These are phyloP conservation scores for Erpobdella octoculata DNA, from an alignment of 2,888 invertebrate genomes.

Conservation along the genomic window DNA sequence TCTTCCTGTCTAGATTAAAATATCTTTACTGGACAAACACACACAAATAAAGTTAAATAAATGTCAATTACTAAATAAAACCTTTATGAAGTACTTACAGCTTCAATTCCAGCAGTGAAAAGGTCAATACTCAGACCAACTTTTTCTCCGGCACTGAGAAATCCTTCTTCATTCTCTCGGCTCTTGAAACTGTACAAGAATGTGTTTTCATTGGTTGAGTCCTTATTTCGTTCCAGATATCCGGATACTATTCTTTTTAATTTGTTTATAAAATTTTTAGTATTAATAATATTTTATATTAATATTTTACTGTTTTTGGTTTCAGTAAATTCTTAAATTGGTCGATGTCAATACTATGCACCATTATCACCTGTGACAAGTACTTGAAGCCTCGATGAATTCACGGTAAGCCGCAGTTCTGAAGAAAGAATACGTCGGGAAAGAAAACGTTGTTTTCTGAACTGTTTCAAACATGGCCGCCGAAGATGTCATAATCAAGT, in stretches of 20 bases:
- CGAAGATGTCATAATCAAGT: constrained; percentile 44
- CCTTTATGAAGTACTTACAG: too few relatives aligned
- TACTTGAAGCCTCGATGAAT: constrained; percentile 37
- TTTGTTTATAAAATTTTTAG: too few relatives aligned
- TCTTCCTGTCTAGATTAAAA: too few relatives aligned
- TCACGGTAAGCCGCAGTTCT: constrained; percentile 39
- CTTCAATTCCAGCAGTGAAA: constrained; percentile 37
- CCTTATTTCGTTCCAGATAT: too few relatives aligned
- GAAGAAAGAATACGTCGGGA: constrained; percentile 45
- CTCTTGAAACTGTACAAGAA: too few relatives aligned
- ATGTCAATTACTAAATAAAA: too few relatives aligned
- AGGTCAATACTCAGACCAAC: constrained; percentile 32
- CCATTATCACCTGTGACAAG: constrained; percentile 28
- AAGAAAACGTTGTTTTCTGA: constrained; percentile 44
- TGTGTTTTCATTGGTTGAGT: too few relatives aligned
- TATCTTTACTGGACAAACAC: too few relatives aligned
- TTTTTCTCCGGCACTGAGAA: constrained; percentile 26
- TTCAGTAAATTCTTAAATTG: not conserved
- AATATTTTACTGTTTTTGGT: not conserved
- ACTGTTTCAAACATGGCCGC: constrained; percentile 44
- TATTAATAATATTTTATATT: too few relatives aligned
- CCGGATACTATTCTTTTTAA: too few relatives aligned
- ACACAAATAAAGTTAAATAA: too few relatives aligned
- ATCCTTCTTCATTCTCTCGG: constrained; percentile 8
- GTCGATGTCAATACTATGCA: not conserved